Evolutionary conservation across 2,888 invertebrate species (phyloP).

Genomic region (Zygothrica quintamaculata): DNA sequence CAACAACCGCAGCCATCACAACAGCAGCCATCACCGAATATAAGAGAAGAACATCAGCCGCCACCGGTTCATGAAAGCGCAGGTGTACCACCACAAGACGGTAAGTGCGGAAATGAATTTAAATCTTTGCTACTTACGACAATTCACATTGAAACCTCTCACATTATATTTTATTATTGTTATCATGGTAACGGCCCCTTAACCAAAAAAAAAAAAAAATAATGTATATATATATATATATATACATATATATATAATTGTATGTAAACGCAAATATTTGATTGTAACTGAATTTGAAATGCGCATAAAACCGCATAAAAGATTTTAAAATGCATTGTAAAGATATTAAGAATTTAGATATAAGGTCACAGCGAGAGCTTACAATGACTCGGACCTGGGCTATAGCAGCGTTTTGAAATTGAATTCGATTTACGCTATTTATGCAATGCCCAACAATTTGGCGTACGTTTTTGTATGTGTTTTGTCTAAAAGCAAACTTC

Average conservation of each 20-base stretch:
- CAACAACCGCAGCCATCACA: slow-evolving; percentile 31
- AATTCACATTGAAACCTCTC: slow-evolving; percentile 74
- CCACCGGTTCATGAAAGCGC: slow-evolving; percentile 62
- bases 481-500: slow-evolving; percentile 51
- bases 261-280: slow-evolving; percentile 41
- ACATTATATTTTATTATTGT: slow-evolving; percentile 72
- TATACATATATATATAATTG: too few relatives aligned
- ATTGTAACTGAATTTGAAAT: slow-evolving; percentile 49
- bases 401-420: slow-evolving; percentile 28
- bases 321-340: slow-evolving; percentile 58
- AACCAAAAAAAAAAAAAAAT: slow-evolving; percentile 39
- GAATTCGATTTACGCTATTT: slow-evolving; percentile 31
- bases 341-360: slow-evolving; percentile 59
- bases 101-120: slow-evolving; percentile 81
- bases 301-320: slow-evolving; percentile 36
- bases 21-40: slow-evolving; percentile 25
- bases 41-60: slow-evolving; percentile 57
- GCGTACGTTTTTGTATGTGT: slow-evolving; percentile 59
- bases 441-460: slow-evolving; percentile 35
- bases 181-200: slow-evolving; percentile 66
- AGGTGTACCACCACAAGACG: slow-evolving; percentile 82
- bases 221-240: too few relatives aligned
- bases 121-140: slow-evolving; percentile 49
- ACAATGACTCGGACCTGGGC: slow-evolving; percentile 35
- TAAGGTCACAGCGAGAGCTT: slow-evolving; percentile 48